Percentiles rank a stretch among this genome's conserved stretches.
These are phyloP conservation scores for Enteromius anoplus DNA, from an alignment of 2,797 vertebrate genomes.

Conservation along the genomic window DNA sequence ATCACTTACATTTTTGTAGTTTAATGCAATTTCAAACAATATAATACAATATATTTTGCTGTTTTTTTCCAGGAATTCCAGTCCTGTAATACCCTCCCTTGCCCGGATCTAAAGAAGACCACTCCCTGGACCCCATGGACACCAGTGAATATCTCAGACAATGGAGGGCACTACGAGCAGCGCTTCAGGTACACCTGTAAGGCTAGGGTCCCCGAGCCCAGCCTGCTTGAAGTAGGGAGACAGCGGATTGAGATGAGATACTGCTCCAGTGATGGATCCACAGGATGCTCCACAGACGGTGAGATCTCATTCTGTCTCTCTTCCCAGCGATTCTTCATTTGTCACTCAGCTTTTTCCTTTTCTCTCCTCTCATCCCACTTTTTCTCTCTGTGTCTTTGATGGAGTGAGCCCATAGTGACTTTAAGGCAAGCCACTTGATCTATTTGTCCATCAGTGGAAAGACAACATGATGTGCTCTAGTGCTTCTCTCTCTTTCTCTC, in stretches of 20 bases:
- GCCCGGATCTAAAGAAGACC: slow-evolving; percentile 95
- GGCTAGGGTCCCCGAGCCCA: slow-evolving; percentile 87
- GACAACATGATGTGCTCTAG: slow-evolving; percentile 49
- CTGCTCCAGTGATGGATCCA: slow-evolving; percentile 94
- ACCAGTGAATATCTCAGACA: slow-evolving; percentile 96
- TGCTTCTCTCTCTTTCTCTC: slow-evolving; percentile 10
- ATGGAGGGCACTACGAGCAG: slow-evolving; percentile 95
- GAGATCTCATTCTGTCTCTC: slow-evolving; percentile 66
- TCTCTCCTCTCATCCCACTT: slow-evolving; percentile 42
- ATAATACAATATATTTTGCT: neutral
- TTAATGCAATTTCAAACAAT: too few relatives aligned
- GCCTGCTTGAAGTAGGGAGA: slow-evolving; percentile 89
- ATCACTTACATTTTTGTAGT: neutral
- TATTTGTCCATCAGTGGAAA: slow-evolving; percentile 49
- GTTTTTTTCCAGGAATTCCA: slow-evolving; percentile 87
- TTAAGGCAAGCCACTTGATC: slow-evolving; percentile 59
- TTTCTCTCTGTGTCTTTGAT: slow-evolving; percentile 53
- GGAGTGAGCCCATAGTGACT: slow-evolving; percentile 49
- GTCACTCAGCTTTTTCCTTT: slow-evolving; percentile 52
- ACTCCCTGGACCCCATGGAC: slow-evolving; percentile 98
- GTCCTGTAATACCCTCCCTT: slow-evolving; percentile 89
- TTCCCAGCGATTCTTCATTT: slow-evolving; percentile 48
- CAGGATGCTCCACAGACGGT: slow-evolving; percentile 94
- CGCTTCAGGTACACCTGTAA: slow-evolving; percentile 97
- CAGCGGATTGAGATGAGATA: slow-evolving; percentile 98